These are phyloP conservation scores for Condylura cristata DNA, from an alignment of 2,113 vertebrate species.

Conservation along the genomic window DNA sequence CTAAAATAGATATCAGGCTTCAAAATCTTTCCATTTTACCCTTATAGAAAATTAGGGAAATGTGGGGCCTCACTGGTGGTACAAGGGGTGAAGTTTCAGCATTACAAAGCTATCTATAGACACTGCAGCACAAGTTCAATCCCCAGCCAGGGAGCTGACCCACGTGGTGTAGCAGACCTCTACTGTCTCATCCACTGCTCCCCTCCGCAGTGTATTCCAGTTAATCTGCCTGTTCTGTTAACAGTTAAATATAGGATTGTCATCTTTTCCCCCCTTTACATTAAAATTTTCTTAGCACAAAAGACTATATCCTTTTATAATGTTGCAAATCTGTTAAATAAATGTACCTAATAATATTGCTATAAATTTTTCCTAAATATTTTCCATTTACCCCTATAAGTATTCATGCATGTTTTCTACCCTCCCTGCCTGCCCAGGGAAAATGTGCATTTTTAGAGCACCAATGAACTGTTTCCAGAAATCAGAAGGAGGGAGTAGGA, in stretches of 20 bases:
- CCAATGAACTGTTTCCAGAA: not conserved
- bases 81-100: no score
- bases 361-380: not conserved
- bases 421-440: not conserved
- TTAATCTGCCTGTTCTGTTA: no score
- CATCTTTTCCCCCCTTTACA: not conserved
- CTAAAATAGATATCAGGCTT: not conserved
- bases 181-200: no score
- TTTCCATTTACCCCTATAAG: not conserved
- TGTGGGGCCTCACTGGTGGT: no score
- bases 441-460: not conserved
- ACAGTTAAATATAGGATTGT: not conserved
- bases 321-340: not conserved
- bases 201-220: no score
- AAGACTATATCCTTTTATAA: not conserved
- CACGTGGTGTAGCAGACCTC: no score
- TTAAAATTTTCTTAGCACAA: not conserved
- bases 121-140: no score
- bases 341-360: not conserved
- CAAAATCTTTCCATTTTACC: not conserved
- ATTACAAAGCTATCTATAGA: no score
- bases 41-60: not conserved
- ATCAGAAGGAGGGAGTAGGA: not conserved
- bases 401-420: not conserved
- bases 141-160: no score